phyloP scores from a whole-genome alignment of 2,113 vertebrate genomes.

The Atrichornis clamosus region DNA sequence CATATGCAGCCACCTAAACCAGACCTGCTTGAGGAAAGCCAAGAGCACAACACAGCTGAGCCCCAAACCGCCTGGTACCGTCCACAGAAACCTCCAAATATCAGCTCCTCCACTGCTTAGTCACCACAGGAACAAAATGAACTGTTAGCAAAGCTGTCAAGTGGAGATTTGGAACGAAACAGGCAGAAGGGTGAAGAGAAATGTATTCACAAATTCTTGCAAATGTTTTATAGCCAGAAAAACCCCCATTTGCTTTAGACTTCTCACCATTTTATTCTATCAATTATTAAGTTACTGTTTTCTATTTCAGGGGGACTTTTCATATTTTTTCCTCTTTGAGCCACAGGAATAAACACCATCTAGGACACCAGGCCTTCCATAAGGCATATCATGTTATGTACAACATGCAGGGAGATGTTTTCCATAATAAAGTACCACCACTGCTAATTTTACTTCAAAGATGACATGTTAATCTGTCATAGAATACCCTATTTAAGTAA shows the following conservation, averaged over 20 bases:
- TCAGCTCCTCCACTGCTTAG: not conserved
- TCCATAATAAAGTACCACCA: not conserved
- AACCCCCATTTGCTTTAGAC: not conserved
- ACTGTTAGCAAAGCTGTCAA: not conserved
- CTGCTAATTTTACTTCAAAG: not conserved
- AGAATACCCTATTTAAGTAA: not conserved
- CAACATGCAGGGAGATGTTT: not conserved
- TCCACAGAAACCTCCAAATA: not conserved
- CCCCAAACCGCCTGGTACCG: not conserved
- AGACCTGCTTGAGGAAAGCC: not conserved
- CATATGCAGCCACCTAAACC: not conserved
- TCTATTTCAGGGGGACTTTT: not conserved
- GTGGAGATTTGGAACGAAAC: not conserved
- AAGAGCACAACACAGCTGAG: not conserved
- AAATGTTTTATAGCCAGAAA: not conserved
- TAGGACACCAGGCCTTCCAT: not conserved
- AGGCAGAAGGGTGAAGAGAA: not conserved
- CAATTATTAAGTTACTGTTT: not conserved
- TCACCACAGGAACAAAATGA: not conserved
- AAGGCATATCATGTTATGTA: rapidly evolving
- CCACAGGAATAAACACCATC: not conserved
- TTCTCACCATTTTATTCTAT: not conserved
- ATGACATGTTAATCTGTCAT: not conserved
- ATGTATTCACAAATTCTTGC: not conserved
- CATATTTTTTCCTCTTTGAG: not conserved